Evolutionary conservation across 2,888 invertebrate genomes (phyloP).

Genomic region (Nomada ruficornis): DNA sequence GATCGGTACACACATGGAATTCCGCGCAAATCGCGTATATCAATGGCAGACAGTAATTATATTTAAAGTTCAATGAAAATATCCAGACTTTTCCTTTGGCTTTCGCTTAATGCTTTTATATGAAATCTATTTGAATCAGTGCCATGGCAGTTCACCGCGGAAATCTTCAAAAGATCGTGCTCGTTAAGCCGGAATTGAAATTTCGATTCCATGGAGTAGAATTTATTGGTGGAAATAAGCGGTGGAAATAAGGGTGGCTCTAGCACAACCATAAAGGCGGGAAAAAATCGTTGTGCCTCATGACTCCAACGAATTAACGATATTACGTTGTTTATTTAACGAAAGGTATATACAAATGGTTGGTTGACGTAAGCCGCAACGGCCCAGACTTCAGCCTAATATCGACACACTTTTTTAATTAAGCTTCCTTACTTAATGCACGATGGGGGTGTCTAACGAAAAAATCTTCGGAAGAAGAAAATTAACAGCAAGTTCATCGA

Average conservation of each 20-base stretch:
- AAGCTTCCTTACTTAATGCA: not conserved
- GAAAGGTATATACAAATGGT: not conserved
- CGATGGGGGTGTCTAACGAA: not conserved
- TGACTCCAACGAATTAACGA: not conserved
- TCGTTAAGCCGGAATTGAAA: slow-evolving; percentile 29
- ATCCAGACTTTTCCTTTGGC: slow-evolving; percentile 13
- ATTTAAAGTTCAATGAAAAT: not conserved
- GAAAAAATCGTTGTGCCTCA: not conserved
- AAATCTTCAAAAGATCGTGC: not conserved
- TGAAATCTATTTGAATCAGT: not conserved
- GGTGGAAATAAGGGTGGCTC: not conserved
- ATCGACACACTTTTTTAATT: not conserved
- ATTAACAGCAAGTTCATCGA: slow-evolving; percentile 12
- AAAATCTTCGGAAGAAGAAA: not conserved
- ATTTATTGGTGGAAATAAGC: not conserved
- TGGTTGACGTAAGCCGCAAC: not conserved
- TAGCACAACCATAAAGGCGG: not conserved
- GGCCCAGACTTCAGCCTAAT: not conserved
- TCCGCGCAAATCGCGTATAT: not conserved
- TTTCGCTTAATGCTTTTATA: not conserved
- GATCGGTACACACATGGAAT: slow-evolving; percentile 5
- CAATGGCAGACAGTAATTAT: not conserved
- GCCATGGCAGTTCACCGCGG: too few species aligned
- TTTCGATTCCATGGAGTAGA: slow-evolving; percentile 14
- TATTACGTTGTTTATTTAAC: not conserved